Evolutionary conservation across 2,113 vertebrate genomes (phyloP), one percentile per base, ranked within the genome.

Genomic region (Myotis yumanensis): DNA sequence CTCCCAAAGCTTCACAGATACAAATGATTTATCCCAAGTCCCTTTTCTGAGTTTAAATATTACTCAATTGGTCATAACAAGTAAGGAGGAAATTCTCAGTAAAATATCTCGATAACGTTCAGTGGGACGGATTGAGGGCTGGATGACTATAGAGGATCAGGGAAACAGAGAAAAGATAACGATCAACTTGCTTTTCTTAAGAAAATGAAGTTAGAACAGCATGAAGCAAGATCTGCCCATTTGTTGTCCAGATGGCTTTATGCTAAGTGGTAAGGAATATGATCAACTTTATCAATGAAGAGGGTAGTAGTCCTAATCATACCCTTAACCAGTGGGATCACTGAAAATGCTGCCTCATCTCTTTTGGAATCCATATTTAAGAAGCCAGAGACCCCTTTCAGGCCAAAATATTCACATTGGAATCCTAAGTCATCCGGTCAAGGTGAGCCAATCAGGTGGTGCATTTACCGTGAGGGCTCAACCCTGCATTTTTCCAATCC

Each of bases 11-110:
- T 48, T 93, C 73, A 73, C 12, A 76, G 40, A 85, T 69, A 69
- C 35, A 40, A 40, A 76, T 51, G 46, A 40, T 77, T 64, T 89
- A 54, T 30, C n/a, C 11, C 18, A 82, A 66, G 68, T 80, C 12
- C 32, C 2, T 82, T 91, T 95, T 73, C 11, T 72, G 51, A 51
- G 14, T 95, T 95, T 94, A 79, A 81, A 23, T 81, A 69, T 88
- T 80, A 77, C n/a, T 88, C 92, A 14, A 25, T 64, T 25, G 35
- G n/a, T 25, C 32, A 52, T n/a, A 71, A 17, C 73, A 71, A 82
- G 25, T 16, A 54, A 71, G 28, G 52, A 91, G 37, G 37, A 81
- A 85, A 30, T 62, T 91, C 15, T 72, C 23, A 91, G 11, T 76
- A 68, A 80, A 7, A 54, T 54, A 52, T 54, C 35, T 51, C 12